Percentiles rank a stretch among this genome's conserved stretches.
Conservation (phyloP, 1,140 invertebrate genomes). For the Agrypnia vestita region DNA sequence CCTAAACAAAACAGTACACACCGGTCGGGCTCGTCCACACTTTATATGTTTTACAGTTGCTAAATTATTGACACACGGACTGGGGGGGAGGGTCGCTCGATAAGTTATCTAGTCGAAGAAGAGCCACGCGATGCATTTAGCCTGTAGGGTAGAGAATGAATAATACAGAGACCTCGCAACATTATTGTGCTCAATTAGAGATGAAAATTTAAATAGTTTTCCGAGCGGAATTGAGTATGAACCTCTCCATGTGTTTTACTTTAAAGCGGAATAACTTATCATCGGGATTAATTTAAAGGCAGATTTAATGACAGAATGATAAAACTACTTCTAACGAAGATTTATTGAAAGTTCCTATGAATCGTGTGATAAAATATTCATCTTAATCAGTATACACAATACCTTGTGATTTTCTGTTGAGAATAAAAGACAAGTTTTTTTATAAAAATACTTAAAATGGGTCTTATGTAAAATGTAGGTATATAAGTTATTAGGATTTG, state of each 20-base stretch:
- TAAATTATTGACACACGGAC: slow-evolving; percentile 30
- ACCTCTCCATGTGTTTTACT: background rate
- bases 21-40: background rate
- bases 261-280: no score
- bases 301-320: no score
- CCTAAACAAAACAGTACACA: background rate
- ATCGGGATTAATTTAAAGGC: no score
- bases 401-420: no score
- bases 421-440: no score
- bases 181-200: slow-evolving; percentile 9
- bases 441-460: no score
- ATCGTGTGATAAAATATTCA: no score
- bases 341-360: no score
- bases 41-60: slow-evolving; percentile 29
- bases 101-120: slow-evolving; percentile 27
- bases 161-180: background rate
- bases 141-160: background rate
- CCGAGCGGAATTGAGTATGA: background rate
- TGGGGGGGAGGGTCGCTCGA: slow-evolving; percentile 16
- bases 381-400: no score
- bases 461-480: no score
- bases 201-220: background rate
- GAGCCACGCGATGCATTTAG: slow-evolving; percentile 26
- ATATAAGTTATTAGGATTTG: no score
- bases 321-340: no score